Conservation (phyloP, 2,888 invertebrate genomes). For the Hemaris fuciformis region DNA sequence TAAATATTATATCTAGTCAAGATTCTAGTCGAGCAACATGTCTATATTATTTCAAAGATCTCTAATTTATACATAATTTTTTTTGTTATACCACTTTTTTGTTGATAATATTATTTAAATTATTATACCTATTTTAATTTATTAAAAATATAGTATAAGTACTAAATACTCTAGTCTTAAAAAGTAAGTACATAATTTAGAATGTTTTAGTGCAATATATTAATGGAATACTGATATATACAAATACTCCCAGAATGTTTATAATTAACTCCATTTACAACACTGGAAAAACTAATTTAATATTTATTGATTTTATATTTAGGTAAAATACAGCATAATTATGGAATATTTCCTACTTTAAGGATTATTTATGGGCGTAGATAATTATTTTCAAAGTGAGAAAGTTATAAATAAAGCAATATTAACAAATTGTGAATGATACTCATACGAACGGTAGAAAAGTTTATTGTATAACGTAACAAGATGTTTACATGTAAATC, state of each 20-base stretch:
- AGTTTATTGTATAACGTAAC: constrained; percentile 44
- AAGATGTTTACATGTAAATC: constrained; percentile 33
- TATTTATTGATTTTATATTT: neutral
- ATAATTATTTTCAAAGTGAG: constrained; percentile 12
- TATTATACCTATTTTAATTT: constrained; percentile 30
- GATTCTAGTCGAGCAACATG: neutral
- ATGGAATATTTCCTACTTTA: neutral
- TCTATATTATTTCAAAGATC: constrained; percentile 21
- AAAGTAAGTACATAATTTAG: constrained; percentile 32
- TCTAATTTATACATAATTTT: constrained; percentile 34
- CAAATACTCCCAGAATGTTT: constrained; percentile 43
- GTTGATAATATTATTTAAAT: constrained; percentile 35
- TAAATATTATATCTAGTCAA: neutral
- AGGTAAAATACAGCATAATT: neutral
- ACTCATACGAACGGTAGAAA: constrained; percentile 49
- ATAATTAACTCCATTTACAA: constrained; percentile 40
- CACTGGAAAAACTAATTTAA: constrained; percentile 5
- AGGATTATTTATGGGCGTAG: constrained; percentile 8
- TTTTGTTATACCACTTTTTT: constrained; percentile 31
- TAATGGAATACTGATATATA: constrained; percentile 54
- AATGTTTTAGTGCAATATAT: constrained; percentile 63
- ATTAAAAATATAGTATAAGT: constrained; percentile 27
- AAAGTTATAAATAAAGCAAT: constrained; percentile 40
- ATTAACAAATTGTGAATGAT: constrained; percentile 48
- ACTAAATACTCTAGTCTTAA: constrained; percentile 46